phyloP scores from a whole-genome alignment of 30 jellyfish, hydroid and myxozoan species.

The Aurelia aurita complex sp. Pacific region DNA sequence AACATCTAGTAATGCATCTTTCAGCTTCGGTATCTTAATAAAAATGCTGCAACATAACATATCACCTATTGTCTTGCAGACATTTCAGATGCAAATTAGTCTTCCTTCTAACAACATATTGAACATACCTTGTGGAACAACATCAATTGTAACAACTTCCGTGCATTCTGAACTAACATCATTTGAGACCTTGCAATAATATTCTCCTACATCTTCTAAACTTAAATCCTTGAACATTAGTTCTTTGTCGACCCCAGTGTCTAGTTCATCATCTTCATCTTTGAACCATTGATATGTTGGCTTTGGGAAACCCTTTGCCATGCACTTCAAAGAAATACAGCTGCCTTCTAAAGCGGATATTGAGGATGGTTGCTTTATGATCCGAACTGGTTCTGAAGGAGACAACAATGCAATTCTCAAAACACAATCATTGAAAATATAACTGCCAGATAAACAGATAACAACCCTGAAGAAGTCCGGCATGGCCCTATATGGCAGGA shows the following conservation, averaged over 20 bases:
- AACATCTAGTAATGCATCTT: no score
- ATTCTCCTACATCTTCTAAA: conserved; percentile 65
- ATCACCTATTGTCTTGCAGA: no score
- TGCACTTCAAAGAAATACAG: conserved; percentile 36
- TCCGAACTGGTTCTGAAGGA: conserved; percentile 77
- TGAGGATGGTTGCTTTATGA: conserved; percentile 75
- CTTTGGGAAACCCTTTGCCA: conserved; percentile 87
- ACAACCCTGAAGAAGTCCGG: no score
- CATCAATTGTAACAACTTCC: conserved; percentile 40
- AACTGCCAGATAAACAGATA: no score
- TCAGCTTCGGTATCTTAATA: no score
- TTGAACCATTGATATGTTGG: conserved; percentile 81
- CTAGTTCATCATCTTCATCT: conserved; percentile 53
- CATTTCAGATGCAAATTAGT: no score
- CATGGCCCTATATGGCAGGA: no score
- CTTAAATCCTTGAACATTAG: conserved; percentile 32
- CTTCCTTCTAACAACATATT: background rate
- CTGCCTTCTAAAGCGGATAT: conserved; percentile 58
- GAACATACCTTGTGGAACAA: conserved; percentile 56
- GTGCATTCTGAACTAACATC: conserved; percentile 63
- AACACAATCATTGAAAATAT: no score
- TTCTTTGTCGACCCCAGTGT: conserved; percentile 51
- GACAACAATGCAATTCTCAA: background rate
- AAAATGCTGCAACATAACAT: no score
- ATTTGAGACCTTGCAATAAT: conserved; percentile 69